These are phyloP conservation scores for Neostethus bicornis DNA, from an alignment of 2,797 vertebrate genomes.

Conservation along the genomic window DNA sequence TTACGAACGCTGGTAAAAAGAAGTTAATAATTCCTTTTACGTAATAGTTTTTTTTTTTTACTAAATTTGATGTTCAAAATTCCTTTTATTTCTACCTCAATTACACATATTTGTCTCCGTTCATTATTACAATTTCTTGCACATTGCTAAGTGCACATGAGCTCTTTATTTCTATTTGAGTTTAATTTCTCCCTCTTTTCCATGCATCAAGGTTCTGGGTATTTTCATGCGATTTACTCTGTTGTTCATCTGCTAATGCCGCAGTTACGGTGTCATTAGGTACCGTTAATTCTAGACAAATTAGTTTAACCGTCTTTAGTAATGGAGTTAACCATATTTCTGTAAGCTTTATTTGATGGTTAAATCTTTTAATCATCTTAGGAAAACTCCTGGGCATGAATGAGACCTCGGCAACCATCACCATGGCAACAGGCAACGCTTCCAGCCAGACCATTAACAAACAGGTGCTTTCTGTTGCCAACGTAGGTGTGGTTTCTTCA, in stretches of 20 bases:
- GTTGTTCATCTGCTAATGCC: not conserved
- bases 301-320: not conserved
- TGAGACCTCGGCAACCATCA: slow-evolving; percentile 84
- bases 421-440: slow-evolving; percentile 81
- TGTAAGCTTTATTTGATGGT: not conserved
- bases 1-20: slow-evolving; percentile 29
- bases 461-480: slow-evolving; percentile 87
- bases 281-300: not conserved
- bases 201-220: not conserved
- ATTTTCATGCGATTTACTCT: not conserved
- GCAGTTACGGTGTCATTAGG: not conserved
- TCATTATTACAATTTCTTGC: slow-evolving; percentile 17
- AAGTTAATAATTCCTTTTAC: slow-evolving; percentile 46
- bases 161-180: slow-evolving; percentile 28
- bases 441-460: slow-evolving; percentile 80
- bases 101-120: slow-evolving; percentile 44
- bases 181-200: slow-evolving; percentile 2
- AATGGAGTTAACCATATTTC: not conserved
- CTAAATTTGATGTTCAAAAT: slow-evolving; percentile 44
- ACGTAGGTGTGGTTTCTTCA: slow-evolving; percentile 87
- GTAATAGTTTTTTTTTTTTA: slow-evolving; percentile 49
- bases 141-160: slow-evolving; percentile 32
- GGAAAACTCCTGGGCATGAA: slow-evolving; percentile 95
- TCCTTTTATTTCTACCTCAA: slow-evolving; percentile 43
- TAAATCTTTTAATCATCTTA: slow-evolving; percentile 60